Conservation (phyloP, 1,140 invertebrate species). For the Leptopilina boulardi region DNA sequence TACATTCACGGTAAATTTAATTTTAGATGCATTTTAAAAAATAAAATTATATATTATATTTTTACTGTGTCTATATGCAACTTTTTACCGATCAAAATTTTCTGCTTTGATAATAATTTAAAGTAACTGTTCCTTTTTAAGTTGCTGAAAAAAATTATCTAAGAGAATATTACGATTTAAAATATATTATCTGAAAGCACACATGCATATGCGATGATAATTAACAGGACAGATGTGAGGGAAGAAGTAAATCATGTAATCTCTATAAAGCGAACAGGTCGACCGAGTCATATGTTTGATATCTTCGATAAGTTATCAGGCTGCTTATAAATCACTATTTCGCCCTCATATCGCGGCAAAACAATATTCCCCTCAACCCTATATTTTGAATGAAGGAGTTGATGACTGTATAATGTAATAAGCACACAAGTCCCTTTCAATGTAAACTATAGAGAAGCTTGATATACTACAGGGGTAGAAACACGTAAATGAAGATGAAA, state of each 20-base stretch:
- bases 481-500: background rate
- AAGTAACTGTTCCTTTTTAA: no score
- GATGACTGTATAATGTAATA: slow-evolving; percentile 67
- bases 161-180: background rate
- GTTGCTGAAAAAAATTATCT: background rate
- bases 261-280: slow-evolving; percentile 53
- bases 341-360: slow-evolving; percentile 46
- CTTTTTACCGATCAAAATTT: no score
- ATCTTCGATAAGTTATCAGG: slow-evolving; percentile 68
- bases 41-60: no score
- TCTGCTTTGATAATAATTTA: slow-evolving; percentile 42
- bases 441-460: slow-evolving; percentile 48
- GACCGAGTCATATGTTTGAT: slow-evolving; percentile 52
- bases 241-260: slow-evolving; percentile 69
- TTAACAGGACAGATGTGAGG: slow-evolving; percentile 64
- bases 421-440: slow-evolving; percentile 53
- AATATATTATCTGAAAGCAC: background rate
- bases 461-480: slow-evolving; percentile 5
- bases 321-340: slow-evolving; percentile 69
- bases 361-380: background rate
- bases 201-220: slow-evolving; percentile 53
- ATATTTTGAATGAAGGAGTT: slow-evolving; percentile 62
- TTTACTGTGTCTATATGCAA: no score
- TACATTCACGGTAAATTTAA: no score
- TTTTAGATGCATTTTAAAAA: no score